These are phyloP conservation scores for Eulacestoma nigropectus DNA, from an alignment of 2,113 vertebrate genomes.

Conservation along the genomic window DNA sequence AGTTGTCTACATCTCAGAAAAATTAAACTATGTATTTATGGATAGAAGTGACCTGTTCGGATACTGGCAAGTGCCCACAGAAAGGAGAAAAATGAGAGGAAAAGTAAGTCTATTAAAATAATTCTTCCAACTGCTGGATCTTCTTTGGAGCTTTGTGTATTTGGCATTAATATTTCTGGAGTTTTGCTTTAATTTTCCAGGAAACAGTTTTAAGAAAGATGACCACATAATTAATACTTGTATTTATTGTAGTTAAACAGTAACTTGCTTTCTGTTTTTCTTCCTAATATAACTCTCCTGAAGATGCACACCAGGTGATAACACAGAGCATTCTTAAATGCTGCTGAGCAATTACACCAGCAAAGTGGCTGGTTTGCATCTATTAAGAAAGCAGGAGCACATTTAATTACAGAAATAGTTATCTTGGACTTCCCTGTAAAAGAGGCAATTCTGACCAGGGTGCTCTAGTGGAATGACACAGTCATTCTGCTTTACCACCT, in stretches of 20 bases:
- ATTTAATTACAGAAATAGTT: constrained; percentile 14
- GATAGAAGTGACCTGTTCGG: neutral
- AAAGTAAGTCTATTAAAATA: neutral
- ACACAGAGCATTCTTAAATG: neutral
- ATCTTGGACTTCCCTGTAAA: neutral
- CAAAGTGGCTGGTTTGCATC: neutral
- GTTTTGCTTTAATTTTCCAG: neutral
- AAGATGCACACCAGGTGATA: neutral
- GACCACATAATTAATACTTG: neutral
- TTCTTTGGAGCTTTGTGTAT: neutral
- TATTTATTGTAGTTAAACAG: neutral
- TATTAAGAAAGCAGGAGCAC: neutral
- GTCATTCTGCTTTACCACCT: neutral
- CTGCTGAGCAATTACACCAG: neutral
- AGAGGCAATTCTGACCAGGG: neutral
- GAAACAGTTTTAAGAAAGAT: neutral
- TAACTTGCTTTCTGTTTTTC: neutral
- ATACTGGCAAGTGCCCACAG: neutral
- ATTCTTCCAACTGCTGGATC: neutral
- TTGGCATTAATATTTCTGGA: neutral
- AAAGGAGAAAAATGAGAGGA: neutral
- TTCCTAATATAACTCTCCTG: neutral
- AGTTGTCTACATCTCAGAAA: neutral
- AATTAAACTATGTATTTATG: neutral
- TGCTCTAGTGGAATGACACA: neutral